Base-by-base conservation (phyloP, 2,888 invertebrate genomes). In the Brachynemurus nebulosus region DNA sequence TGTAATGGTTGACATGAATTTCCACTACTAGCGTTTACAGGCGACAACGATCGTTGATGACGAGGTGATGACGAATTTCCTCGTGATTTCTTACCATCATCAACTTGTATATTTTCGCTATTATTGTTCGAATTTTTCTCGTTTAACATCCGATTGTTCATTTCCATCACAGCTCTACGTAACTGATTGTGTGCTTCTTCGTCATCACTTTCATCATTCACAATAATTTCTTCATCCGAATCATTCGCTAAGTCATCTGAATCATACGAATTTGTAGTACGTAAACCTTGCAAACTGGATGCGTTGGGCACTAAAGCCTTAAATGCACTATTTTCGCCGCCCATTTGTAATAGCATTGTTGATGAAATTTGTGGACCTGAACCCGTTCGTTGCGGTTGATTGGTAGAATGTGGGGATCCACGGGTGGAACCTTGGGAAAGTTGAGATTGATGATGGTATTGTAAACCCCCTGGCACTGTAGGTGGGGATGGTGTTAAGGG, bases 271-370 rank as follows among this genome's bases (percentile, higher is more conserved):
- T 66, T 62, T 44, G 68, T 56, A 40, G 55, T 68, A 20, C 72
- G 72, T n/a, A 76, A 74, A 20, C 76, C 74, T 42, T 69, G 66
- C 47, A 66, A 67, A 17, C 68, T 63, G 40, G 67, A 59, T 37
- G 61, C 57, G 17, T 63, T 60, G 45, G 78, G 74, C 42, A 78
- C 74, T 52, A 84, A 72, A 17, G 85, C 78, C 53, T 81, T 81
- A 65, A 89, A 89, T 12, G 89, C 89, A 65, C 86, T 86, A 72
- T 86, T 83, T 69, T 88, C 86, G 68, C 89, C 88, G 65, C 89
- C 88, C 85, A 89, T 86, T 52, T 66, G 69, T 47, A 63, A 65
- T 46, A 61, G 54, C 42, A 62, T 62, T 49, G 59, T 56, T 43
- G 61, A 57, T 49, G 59, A 56, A 50, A 34, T n/a, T 5, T 17